Evolutionary conservation across 2,113 vertebrate species (phyloP), one percentile per base, ranked within the genome.

Genomic region (Equus przewalskii): DNA sequence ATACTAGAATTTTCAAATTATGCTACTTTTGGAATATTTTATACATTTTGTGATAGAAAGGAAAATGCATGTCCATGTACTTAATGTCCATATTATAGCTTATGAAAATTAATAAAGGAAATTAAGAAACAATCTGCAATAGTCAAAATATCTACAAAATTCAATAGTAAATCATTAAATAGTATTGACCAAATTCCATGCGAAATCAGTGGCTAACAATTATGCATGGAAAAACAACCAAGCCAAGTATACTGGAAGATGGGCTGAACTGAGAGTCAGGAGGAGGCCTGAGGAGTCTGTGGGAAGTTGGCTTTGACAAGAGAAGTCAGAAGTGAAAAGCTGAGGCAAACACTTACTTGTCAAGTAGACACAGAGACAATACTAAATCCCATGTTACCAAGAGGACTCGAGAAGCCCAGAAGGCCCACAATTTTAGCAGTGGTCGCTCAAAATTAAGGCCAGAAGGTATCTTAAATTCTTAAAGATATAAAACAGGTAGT

Each of bases 41-140:
- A 86, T 24, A 97, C 33, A n/a, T 60, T 84, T 92, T 16, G 15
- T 62, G 56, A 73, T 22, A 44, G 33, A 72, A 93, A 92, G 33
- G 7, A 91, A 98, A 91, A 82, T 84, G 3, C 72, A 73, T 33
- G 56, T 28, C 21, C 26, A 76, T 79, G 24, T 58, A 91, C 21
- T 46, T 81, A 41, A 79, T 56, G 13, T 46, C 33, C 28, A 95
- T 62, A 51, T 65, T 67, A 62, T 14, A 83, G n/a, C 26, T 86
- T 82, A 89, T 19, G n/a, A 94, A 91, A 95, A 87, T 81, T 87
- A 92, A 87, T 81, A 83, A 92, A 87, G 85, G 44, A 88, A 49
- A 67, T 33, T 54, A 94, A 65, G 30, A 88, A 87, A 94, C 3
- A 95, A 46, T 80, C 46, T 67, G 7, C 49, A 80, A 91, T 33